A percentile compares a stretch with the other conserved stretches of the same genome.
phyloP scores from a whole-genome alignment of 2,888 invertebrate genomes.

The Pyrgus malvae region DNA sequence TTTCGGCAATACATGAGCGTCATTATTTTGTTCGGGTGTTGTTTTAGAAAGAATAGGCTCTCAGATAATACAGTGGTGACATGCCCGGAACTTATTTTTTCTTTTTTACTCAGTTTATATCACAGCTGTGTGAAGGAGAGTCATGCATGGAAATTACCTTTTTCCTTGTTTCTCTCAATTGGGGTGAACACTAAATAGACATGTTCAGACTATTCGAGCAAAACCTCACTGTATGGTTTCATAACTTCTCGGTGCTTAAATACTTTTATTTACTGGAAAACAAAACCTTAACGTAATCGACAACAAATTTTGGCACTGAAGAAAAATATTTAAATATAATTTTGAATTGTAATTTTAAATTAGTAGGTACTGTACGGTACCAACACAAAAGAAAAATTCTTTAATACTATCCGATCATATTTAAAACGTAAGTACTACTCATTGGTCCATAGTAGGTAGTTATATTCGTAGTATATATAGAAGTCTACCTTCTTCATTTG shows the following conservation, averaged over 20 bases:
- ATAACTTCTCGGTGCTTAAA: neutral
- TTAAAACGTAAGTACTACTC: too few relatives aligned
- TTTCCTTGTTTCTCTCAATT: conserved; percentile 15
- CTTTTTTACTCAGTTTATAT: conserved; percentile 3
- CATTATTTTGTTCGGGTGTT: conserved; percentile 47
- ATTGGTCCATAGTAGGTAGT: too few relatives aligned
- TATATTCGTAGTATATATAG: too few relatives aligned
- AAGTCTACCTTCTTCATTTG: too few relatives aligned
- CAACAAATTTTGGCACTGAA: too few relatives aligned
- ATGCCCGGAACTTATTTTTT: conserved; percentile 10
- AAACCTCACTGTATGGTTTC: neutral
- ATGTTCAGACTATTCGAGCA: conserved; percentile 1
- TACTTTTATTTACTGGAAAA: too few relatives aligned
- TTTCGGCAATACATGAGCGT: conserved; percentile 54
- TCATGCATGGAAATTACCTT: conserved; percentile 20
- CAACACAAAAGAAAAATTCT: too few relatives aligned
- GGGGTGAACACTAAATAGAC: neutral
- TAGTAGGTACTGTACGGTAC: too few relatives aligned
- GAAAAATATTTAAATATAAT: too few relatives aligned
- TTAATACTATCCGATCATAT: too few relatives aligned
- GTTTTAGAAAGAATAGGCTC: conserved; percentile 25
- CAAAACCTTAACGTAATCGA: too few relatives aligned
- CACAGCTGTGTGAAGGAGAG: conserved; percentile 13
- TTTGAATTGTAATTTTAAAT: too few relatives aligned
- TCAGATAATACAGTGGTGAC: conserved; percentile 20